Base-by-base conservation (phyloP, 2,888 invertebrate species). In the Diploptera punctata region DNA sequence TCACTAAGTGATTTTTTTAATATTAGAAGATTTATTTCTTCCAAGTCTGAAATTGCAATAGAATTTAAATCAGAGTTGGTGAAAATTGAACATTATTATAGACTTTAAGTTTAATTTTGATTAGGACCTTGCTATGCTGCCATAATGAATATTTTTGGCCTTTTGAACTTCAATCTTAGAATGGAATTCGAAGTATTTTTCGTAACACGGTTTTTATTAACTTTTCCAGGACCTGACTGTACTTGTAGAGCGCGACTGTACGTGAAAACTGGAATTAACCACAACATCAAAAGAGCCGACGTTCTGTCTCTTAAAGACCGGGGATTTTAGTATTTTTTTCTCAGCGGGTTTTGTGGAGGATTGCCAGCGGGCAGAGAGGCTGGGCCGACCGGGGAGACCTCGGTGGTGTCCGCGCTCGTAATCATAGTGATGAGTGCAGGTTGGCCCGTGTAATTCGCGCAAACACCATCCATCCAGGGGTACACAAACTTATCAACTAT, bases 251-350 rank as follows among this genome's bases (percentile, higher is more conserved):
- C 38, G 65, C 38, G 44, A 47, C 65, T 33, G 29, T 65, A 65
- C 65, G 65, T 65, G 65, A 65, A 65, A 65, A 65, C 70, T 71
- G 73, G 71, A 71, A 71, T 71, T 68, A 71, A 65, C 65, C 19
- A 47, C 71, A 52, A 74, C 54, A 62, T 74, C 73, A 74, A 74
- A 74, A 71, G 71, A 29, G 70, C 73, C 73, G 73, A 70, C 73
- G 21, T 16, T 21, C 62, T 67, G 68, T 70, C 60, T 67, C 73
- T 73, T 70, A 70, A 70, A 73, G 73, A 73, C 70, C 67, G 38
- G 60, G 72, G 57, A n/a, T 72, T 72, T 71, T 68, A 57, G 71
- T 71, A 67, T 71, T 62, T 43, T 60, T 29, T 44, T 19, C 49
- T 26, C 29, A 19, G 10, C 7, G 7, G 33, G 33, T 5, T 33